Evolutionary conservation across 2,888 invertebrate species (phyloP).

Genomic region (Dasysyrphus albostriatus): DNA sequence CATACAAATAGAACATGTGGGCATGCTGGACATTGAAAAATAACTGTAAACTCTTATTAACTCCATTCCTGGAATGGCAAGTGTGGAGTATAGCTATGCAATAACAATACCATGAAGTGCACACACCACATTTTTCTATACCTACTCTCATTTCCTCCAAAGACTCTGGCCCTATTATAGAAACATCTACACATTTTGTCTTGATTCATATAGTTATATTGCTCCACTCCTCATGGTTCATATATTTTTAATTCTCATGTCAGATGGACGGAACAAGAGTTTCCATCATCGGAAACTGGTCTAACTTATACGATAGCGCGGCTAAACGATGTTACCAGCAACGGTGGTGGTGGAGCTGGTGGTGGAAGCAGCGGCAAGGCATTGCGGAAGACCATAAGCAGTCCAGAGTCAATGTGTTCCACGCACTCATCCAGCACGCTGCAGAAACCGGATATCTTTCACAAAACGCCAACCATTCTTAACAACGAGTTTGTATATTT

Average conservation of each 20-base stretch:
- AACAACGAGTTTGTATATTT: slow-evolving; percentile 69
- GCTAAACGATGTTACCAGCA: slow-evolving; percentile 80
- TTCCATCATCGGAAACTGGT: slow-evolving; percentile 82
- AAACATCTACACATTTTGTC: slow-evolving; percentile 6
- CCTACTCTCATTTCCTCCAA: neutral
- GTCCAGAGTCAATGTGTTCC: slow-evolving; percentile 81
- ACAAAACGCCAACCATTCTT: slow-evolving; percentile 69
- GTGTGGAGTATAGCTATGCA: slow-evolving; percentile 2
- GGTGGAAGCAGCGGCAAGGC: slow-evolving; percentile 76
- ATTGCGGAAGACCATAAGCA: slow-evolving; percentile 77
- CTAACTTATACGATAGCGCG: slow-evolving; percentile 82
- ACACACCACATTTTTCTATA: neutral
- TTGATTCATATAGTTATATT: neutral
- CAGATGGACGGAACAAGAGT: slow-evolving; percentile 82
- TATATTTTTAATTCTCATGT: slow-evolving; percentile 53
- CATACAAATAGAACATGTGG: neutral
- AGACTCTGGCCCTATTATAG: slow-evolving; percentile 66
- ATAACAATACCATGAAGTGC: slow-evolving; percentile 46
- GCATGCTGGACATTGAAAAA: slow-evolving; percentile 69
- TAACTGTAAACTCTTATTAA: slow-evolving; percentile 74
- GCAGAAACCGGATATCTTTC: slow-evolving; percentile 71
- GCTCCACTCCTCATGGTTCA: slow-evolving; percentile 10
- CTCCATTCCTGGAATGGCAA: slow-evolving; percentile 57
- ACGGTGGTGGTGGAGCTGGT: slow-evolving; percentile 78
- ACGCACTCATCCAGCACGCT: slow-evolving; percentile 79